These are phyloP conservation scores for Diuraphis noxia DNA, from an alignment of 1,140 invertebrate genomes.

Conservation along the genomic window DNA sequence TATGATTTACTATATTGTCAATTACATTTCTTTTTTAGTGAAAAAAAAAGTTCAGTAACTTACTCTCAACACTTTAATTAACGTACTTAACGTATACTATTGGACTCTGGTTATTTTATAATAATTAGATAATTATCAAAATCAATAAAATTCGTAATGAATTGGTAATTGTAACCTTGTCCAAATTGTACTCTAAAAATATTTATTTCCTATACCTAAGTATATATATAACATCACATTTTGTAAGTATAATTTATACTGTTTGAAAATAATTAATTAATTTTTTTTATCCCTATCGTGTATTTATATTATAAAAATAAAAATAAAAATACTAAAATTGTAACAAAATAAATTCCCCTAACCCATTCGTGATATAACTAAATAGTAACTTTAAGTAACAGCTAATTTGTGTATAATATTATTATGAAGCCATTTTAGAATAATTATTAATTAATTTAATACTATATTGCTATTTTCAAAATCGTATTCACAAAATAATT, in stretches of 20 bases:
- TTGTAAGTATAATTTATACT: not conserved
- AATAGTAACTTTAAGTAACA: not conserved
- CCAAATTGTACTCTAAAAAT: not conserved
- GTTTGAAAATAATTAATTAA: not conserved
- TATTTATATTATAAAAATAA: not conserved
- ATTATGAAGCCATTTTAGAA: not conserved
- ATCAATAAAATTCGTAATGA: not conserved
- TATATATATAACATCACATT: too few relatives aligned
- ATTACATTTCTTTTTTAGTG: not conserved
- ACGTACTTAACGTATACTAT: not conserved
- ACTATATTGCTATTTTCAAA: not conserved
- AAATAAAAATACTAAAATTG: not conserved
- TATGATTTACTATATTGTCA: not conserved
- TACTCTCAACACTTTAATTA: not conserved
- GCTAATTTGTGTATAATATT: not conserved
- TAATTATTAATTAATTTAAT: not conserved
- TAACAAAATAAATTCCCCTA: not conserved
- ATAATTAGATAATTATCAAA: not conserved
- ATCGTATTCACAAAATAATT: not conserved
- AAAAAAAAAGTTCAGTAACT: not conserved
- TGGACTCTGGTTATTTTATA: not conserved
- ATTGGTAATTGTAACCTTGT: too few relatives aligned
- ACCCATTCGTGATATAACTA: not conserved
- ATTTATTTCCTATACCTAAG: too few relatives aligned
- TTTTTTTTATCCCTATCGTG: not conserved